Evolutionary conservation across 2,113 vertebrate species (phyloP).

Genomic region (Serinus canaria): DNA sequence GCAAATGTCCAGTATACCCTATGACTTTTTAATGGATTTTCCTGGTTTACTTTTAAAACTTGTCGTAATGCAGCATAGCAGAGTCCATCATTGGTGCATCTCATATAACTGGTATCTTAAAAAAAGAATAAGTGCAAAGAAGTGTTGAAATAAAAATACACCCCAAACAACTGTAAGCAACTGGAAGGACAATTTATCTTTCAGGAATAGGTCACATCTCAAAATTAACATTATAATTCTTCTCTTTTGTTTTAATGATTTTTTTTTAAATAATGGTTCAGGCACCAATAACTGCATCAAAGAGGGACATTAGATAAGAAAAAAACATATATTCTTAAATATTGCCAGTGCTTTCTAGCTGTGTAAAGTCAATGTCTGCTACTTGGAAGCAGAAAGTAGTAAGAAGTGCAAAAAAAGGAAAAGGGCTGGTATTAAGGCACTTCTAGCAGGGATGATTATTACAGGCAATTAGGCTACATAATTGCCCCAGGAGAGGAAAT

Average conservation of each 20-base stretch:
- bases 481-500: conserved; percentile 57
- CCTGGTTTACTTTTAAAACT: not conserved
- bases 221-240: not conserved
- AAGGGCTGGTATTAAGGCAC: not conserved
- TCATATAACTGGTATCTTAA: not conserved
- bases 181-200: not conserved
- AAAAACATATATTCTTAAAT: not conserved
- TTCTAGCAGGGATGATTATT: conserved; percentile 46
- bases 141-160: not conserved
- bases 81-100: not conserved
- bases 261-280: not conserved
- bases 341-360: not conserved
- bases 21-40: not conserved
- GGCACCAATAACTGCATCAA: not conserved
- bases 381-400: not conserved
- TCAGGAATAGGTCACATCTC: not conserved
- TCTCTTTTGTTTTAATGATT: not conserved
- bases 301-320: not conserved
- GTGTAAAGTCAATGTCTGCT: not conserved
- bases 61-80: not conserved
- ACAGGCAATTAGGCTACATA: conserved; percentile 41
- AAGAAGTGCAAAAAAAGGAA: not conserved
- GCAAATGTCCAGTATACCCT: not conserved
- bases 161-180: not conserved
- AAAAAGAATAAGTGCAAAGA: not conserved